Evolutionary conservation across 2,888 invertebrate genomes (phyloP).

Genomic region (Metellina segmentata): DNA sequence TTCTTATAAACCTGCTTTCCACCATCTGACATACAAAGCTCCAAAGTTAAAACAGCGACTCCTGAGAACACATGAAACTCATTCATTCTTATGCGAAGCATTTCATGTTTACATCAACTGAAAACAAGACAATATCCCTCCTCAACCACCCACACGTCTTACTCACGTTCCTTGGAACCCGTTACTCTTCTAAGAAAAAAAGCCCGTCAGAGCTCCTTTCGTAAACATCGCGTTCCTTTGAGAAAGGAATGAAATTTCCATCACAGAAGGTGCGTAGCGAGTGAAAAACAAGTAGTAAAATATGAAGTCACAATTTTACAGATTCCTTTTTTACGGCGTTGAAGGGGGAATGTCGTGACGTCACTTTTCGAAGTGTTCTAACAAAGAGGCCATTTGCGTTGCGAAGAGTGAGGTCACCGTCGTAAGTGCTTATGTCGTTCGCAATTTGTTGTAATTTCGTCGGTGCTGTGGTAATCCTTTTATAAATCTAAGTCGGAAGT

Average conservation of each 20-base stretch:
- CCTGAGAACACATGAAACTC: too few species aligned
- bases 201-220: neutral
- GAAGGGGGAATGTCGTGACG: slow-evolving; percentile 18
- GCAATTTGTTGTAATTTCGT: slow-evolving; percentile 17
- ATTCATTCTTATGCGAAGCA: too few species aligned
- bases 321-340: neutral
- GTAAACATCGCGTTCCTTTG: neutral
- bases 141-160: too few species aligned
- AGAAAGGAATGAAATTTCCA: neutral
- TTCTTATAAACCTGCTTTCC: too few species aligned
- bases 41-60: too few species aligned
- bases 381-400: slow-evolving; percentile 22
- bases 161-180: too few species aligned
- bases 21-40: too few species aligned
- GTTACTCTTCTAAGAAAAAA: neutral
- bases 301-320: neutral
- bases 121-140: too few species aligned
- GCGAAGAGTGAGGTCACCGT: slow-evolving; percentile 25
- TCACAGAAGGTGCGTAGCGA: neutral
- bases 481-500: neutral
- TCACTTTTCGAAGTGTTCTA: neutral
- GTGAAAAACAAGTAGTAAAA: neutral
- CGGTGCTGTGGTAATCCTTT: neutral
- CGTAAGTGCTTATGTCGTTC: neutral
- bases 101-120: too few species aligned